Conservation (phyloP, 2,797 vertebrate species). For the Malurus splendens region DNA sequence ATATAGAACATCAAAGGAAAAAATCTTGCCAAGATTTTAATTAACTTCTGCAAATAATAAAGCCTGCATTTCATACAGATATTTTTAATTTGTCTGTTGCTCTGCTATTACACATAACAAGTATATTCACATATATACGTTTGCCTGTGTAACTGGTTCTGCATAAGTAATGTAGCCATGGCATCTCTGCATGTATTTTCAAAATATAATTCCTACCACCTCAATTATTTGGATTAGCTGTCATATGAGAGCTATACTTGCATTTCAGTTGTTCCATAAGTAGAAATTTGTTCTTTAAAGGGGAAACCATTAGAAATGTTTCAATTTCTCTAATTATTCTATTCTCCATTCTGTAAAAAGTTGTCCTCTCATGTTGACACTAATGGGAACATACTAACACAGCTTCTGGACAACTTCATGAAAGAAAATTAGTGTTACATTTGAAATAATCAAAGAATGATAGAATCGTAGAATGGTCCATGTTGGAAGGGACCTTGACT, state of each 20-base stretch:
- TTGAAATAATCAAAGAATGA: not conserved
- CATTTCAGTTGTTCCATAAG: not conserved
- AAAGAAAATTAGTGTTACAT: not conserved
- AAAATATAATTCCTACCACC: not conserved
- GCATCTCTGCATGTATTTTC: not conserved
- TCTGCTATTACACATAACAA: not conserved
- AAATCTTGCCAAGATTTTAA: slow-evolving; percentile 21
- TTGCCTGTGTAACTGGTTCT: not conserved
- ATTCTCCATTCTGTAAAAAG: not conserved
- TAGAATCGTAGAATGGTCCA: not conserved
- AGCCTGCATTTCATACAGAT: not conserved
- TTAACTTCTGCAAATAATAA: slow-evolving; percentile 7
- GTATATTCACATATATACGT: not conserved
- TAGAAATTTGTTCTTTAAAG: not conserved
- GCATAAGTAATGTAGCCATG: not conserved
- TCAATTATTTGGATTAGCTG: not conserved
- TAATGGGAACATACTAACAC: not conserved
- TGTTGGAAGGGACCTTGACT: not conserved
- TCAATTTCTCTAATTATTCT: not conserved
- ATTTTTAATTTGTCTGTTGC: not conserved
- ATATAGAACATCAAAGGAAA: slow-evolving; percentile 8
- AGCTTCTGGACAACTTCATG: not conserved
- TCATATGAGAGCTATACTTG: not conserved
- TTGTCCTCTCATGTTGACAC: not conserved
- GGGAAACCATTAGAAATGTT: not conserved